Evolutionary conservation across 2,797 vertebrate species (phyloP).

Genomic region (Picus viridis): DNA sequence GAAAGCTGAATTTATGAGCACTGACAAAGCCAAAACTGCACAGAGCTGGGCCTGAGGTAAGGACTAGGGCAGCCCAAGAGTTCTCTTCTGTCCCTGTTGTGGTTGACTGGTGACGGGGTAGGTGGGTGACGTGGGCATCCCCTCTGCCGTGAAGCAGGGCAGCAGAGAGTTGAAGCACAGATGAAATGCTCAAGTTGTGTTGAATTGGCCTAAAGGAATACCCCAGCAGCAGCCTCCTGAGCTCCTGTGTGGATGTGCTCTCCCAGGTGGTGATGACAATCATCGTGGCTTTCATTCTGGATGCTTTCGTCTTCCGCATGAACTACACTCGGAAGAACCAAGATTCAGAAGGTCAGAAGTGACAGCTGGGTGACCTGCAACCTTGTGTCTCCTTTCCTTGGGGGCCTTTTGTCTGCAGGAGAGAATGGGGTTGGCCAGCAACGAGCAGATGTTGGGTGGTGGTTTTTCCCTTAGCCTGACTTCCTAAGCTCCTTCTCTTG

Average conservation of each 20-base stretch:
- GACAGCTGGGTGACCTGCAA: neutral
- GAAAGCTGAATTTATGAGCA: neutral
- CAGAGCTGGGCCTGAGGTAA: neutral
- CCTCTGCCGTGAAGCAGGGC: neutral
- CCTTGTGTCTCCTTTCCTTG: neutral
- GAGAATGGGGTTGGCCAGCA: neutral
- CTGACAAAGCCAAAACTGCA: neutral
- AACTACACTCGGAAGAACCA: slow-evolving; percentile 96
- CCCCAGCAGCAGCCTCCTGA: neutral
- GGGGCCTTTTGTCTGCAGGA: neutral
- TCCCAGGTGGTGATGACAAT: slow-evolving; percentile 97
- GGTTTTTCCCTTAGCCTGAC: neutral
- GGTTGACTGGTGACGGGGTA: too few relatives aligned
- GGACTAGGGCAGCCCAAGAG: neutral
- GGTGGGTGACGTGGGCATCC: too few relatives aligned
- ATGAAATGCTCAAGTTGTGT: neutral
- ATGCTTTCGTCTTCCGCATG: slow-evolving; percentile 98
- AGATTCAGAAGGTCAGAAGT: slow-evolving; percentile 85
- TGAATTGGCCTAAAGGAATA: neutral
- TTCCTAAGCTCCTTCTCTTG: neutral
- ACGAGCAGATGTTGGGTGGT: neutral
- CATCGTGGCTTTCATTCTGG: slow-evolving; percentile 96
- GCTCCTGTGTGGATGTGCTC: neutral
- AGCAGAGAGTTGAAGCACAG: neutral
- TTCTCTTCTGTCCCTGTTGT: neutral